These are phyloP conservation scores for Barnardius zonarius DNA, from an alignment of 2,113 vertebrate species.

Conservation along the genomic window DNA sequence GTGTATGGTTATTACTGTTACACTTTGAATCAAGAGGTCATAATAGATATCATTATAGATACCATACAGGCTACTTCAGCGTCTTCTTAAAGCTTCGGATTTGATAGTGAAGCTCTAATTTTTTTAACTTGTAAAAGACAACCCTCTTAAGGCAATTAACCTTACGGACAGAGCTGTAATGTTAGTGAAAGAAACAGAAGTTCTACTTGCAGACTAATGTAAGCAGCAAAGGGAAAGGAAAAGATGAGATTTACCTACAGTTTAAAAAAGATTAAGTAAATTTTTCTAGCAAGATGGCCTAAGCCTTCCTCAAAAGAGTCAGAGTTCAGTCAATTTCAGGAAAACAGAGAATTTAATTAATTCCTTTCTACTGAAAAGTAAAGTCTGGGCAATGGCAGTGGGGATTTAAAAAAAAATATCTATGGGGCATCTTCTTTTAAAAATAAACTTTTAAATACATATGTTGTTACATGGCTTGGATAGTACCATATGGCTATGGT, in stretches of 20 bases:
- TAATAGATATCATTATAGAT: background rate
- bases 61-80: background rate
- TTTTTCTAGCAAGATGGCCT: background rate
- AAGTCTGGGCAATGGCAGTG: background rate
- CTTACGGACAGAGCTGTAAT: background rate
- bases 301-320: background rate
- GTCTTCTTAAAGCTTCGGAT: background rate
- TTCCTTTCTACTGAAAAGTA: background rate
- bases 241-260: background rate
- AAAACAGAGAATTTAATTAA: background rate
- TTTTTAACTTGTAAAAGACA: background rate
- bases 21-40: background rate
- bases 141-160: background rate
- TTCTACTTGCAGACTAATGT: background rate
- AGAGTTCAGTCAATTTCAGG: background rate
- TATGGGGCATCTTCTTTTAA: background rate
- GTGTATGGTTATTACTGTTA: background rate
- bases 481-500: background rate
- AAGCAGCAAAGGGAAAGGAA: background rate
- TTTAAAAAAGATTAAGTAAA: background rate
- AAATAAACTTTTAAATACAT: slow-evolving; percentile 5
- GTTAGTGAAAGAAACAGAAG: background rate
- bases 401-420: background rate
- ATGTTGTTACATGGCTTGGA: background rate
- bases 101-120: background rate